Evolutionary conservation across 2,113 vertebrate genomes (phyloP).

Genomic region (Neodontobutis hainanensis): DNA sequence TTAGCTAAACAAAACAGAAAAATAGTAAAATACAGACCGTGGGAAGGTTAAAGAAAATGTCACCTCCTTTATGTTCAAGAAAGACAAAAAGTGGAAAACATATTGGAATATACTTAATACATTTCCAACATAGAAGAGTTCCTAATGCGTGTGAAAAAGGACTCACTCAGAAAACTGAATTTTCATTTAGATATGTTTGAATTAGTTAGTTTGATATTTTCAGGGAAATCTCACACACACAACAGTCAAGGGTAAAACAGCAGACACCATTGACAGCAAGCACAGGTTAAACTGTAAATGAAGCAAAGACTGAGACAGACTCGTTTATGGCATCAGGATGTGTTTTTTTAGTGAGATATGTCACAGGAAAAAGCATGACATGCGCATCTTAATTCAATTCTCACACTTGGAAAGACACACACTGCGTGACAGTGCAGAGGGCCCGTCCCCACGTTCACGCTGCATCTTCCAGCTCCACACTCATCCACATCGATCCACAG

Average conservation of each 20-base stretch:
- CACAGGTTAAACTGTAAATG: slow-evolving; percentile 13
- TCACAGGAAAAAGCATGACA: slow-evolving; percentile 47
- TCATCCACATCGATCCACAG: slow-evolving; percentile 72
- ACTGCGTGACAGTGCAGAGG: slow-evolving; percentile 26
- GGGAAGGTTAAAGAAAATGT: too few species aligned
- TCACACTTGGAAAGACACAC: slow-evolving; percentile 24
- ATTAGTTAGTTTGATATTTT: too few species aligned
- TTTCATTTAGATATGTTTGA: too few species aligned
- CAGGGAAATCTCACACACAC: neutral
- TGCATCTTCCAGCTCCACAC: slow-evolving; percentile 63
- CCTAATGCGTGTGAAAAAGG: too few species aligned
- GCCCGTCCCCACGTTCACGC: slow-evolving; percentile 26
- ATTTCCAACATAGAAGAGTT: too few species aligned
- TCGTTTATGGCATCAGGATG: slow-evolving; percentile 43
- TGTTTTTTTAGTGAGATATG: slow-evolving; percentile 36
- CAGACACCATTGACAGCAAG: neutral
- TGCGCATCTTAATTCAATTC: slow-evolving; percentile 47
- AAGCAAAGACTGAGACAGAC: slow-evolving; percentile 15
- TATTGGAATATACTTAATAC: too few species aligned
- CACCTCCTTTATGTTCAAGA: too few species aligned
- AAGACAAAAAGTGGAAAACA: too few species aligned
- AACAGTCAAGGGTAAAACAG: neutral
- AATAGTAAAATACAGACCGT: too few species aligned
- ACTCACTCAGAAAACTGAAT: too few species aligned
- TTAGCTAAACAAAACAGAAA: too few species aligned